Conservation (phyloP, 2,888 invertebrate genomes). For the Nomada flava region DNA sequence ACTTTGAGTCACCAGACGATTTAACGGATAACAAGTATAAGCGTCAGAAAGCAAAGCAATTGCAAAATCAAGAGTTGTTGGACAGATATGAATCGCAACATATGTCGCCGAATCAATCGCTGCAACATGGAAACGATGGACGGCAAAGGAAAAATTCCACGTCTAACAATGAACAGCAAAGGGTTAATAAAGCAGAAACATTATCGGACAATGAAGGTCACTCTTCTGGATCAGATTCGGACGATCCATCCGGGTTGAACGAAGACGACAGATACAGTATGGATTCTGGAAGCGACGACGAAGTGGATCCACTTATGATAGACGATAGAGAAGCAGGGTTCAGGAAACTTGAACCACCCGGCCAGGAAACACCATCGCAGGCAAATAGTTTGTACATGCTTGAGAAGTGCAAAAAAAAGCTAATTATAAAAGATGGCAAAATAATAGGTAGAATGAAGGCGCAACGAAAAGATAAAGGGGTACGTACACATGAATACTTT, state of each 20-base stretch:
- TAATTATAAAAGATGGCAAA: conserved; percentile 88
- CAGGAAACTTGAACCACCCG: conserved; percentile 85
- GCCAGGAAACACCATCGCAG: conserved; percentile 83
- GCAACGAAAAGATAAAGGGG: conserved; percentile 92
- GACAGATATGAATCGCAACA: conserved; percentile 79
- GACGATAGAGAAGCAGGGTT: conserved; percentile 85
- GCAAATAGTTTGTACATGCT: conserved; percentile 90
- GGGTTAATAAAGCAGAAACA: conserved; percentile 75
- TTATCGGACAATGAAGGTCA: conserved; percentile 82
- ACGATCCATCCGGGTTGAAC: conserved; percentile 77
- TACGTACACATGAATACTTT: conserved; percentile 75
- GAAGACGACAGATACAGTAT: conserved; percentile 79
- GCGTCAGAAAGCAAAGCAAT: conserved; percentile 80
- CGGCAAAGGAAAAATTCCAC: conserved; percentile 75
- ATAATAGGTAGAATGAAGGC: conserved; percentile 90
- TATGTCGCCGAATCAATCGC: conserved; percentile 56
- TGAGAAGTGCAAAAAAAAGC: conserved; percentile 91
- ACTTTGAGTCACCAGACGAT: conserved; percentile 96
- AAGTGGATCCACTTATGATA: conserved; percentile 82
- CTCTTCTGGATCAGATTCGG: conserved; percentile 79
- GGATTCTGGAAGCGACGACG: conserved; percentile 81
- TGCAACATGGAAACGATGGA: conserved; percentile 59
- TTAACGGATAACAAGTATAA: conserved; percentile 88
- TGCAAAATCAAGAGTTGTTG: conserved; percentile 78
- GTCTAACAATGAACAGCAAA: conserved; percentile 65